Percentiles rank a stretch among this genome's conserved stretches.
Evolutionary conservation across 2,888 invertebrate genomes (phyloP).

Genomic region (Drosophila colorata): DNA sequence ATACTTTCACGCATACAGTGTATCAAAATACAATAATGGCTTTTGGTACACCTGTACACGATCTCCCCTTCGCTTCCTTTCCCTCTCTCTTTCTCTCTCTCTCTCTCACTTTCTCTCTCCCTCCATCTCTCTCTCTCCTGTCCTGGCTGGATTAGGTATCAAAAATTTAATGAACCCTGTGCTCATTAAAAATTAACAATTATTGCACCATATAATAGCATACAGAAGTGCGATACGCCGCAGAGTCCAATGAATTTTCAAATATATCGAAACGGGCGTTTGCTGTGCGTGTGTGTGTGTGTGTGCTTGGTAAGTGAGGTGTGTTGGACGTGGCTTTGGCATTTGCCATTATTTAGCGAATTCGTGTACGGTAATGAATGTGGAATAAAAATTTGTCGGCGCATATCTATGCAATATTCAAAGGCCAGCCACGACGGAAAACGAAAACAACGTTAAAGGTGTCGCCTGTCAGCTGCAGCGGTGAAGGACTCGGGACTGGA

Average conservation of each 20-base stretch:
- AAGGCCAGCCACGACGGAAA: background rate
- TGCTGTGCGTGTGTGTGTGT: background rate
- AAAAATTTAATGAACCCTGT: constrained; percentile 16
- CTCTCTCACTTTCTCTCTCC: background rate
- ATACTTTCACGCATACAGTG: too few species aligned
- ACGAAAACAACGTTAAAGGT: constrained; percentile 10
- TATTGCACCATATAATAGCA: constrained; percentile 20
- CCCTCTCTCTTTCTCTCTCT: too few species aligned
- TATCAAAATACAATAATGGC: too few species aligned
- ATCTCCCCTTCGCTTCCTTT: too few species aligned
- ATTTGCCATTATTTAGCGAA: constrained; percentile 12
- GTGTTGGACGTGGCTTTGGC: background rate
- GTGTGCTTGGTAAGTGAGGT: background rate
- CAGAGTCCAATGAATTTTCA: constrained; percentile 66
- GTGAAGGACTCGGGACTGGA: background rate
- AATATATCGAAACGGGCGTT: constrained; percentile 48
- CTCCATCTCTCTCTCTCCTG: too few species aligned
- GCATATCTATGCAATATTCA: constrained; percentile 34
- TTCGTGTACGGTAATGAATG: constrained; percentile 41
- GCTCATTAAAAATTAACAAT: constrained; percentile 54
- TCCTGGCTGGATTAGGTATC: constrained; percentile 2
- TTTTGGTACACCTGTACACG: too few species aligned
- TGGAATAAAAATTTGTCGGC: constrained; percentile 19
- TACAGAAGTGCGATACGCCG: background rate
- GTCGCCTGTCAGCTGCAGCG: constrained; percentile 5